Base-by-base conservation (phyloP, 1,140 invertebrate genomes). In the Drosophila azteca region DNA sequence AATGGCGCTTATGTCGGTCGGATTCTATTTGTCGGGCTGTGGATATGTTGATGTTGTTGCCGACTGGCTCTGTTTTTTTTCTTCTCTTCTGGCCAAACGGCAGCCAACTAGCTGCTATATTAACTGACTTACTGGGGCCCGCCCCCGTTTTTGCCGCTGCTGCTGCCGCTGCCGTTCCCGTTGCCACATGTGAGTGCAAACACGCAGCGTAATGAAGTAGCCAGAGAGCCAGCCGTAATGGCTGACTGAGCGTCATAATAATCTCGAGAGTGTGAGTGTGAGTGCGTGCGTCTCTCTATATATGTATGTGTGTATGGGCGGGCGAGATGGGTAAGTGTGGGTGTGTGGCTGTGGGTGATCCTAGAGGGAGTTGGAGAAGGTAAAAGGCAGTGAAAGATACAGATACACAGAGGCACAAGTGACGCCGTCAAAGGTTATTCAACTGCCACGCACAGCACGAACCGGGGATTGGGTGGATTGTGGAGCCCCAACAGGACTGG, bases 211-310 rank as follows among this genome's bases (percentile, higher is more conserved):
- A 85, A 87, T 85, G 82, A 85, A 85, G 82, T 85, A 85, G 82
- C 83, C 83, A 51, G 67, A 72, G 78, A 72, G 78, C 82, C 54
- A 76, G 67, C 71, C 66, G 83, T 88, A 87, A 87, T 87, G 82
- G 83, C 82, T 85, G 82, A 85, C 82, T 88, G 82, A 87, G 83
- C 78, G 83, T 85, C 82, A 88, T 85, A 85, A 85, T 85, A 85
- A 85, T 88, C 83, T 85, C 48, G 5, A 46, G 55, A 65, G 67
- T 71, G 57, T 39, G 65, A 39, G 66, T 55, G 55, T 44, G 55
- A 44, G 63, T 79, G 68, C 46, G 50, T 65, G 17, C 46, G 43
- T 75, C 13, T 43, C 24, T 26, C 20, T 26, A 22, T 52, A 15
- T 41, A 39, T 39, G 15, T 45, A 48, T 60, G 60, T 54, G 63